Evolutionary conservation across 1,140 invertebrate genomes (phyloP).

Genomic region (Cardiocondyla obscurior): DNA sequence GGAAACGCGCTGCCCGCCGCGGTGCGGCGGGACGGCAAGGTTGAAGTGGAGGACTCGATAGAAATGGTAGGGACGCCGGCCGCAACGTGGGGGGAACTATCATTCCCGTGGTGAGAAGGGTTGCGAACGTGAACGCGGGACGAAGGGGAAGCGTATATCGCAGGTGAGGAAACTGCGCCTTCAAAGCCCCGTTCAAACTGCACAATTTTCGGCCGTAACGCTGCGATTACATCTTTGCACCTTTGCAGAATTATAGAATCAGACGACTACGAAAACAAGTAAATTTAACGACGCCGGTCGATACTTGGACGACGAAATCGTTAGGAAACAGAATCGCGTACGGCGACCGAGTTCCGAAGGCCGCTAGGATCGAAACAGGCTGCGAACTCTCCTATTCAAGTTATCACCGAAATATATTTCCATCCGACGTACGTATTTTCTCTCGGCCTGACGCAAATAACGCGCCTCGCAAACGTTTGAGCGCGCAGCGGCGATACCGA

Average conservation of each 20-base stretch:
- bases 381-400: neutral
- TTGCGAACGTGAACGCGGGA: neutral
- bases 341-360: neutral
- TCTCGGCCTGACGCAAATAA: neutral
- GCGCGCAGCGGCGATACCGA: neutral
- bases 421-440: neutral
- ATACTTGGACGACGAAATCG: neutral
- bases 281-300: neutral
- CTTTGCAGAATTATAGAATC: neutral
- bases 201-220: neutral
- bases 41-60: too few relatives aligned
- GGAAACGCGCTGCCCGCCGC: conserved; percentile 21
- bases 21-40: conserved; percentile 47
- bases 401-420: conserved; percentile 10
- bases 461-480: neutral
- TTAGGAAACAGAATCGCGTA: neutral
- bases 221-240: too few relatives aligned
- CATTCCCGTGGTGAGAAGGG: conserved; percentile 19
- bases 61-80: conserved; percentile 31
- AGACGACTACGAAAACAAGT: neutral
- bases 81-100: conserved; percentile 19
- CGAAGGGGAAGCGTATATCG: conserved; percentile 39
- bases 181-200: conserved; percentile 18
- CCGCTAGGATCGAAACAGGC: conserved; percentile 6
- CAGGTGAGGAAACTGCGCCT: conserved; percentile 46